Evolutionary conservation across 2,113 vertebrate genomes (phyloP).

Genomic region (Cnemophilus loriae): DNA sequence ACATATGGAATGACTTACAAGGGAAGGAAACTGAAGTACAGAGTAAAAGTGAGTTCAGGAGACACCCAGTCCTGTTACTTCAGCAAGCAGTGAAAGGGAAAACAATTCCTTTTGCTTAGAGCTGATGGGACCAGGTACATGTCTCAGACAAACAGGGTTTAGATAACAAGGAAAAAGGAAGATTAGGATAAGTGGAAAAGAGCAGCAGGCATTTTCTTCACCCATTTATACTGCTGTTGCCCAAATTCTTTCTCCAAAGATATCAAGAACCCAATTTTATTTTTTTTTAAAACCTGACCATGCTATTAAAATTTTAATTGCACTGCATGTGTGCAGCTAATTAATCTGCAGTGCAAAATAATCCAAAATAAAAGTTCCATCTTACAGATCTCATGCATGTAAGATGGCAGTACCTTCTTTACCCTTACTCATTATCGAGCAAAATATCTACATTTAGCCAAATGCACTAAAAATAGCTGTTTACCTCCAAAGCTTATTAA

Average conservation of each 20-base stretch:
- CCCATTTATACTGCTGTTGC: background rate
- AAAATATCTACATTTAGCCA: background rate
- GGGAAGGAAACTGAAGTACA: background rate
- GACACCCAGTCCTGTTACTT: background rate
- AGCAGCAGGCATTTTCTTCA: background rate
- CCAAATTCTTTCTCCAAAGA: background rate
- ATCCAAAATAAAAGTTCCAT: background rate
- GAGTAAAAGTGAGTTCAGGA: background rate
- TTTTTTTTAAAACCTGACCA: background rate
- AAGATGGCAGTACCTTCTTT: background rate
- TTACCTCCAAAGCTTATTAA: background rate
- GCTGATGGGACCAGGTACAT: background rate
- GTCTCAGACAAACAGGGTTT: background rate
- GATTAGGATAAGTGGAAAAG: background rate
- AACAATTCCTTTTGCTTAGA: background rate
- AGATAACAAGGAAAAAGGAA: background rate
- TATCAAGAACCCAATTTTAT: background rate
- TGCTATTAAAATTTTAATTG: background rate
- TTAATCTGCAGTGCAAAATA: background rate
- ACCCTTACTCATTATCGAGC: background rate
- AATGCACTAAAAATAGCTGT: background rate
- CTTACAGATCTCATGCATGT: background rate
- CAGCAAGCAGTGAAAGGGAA: background rate
- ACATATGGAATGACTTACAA: conserved; percentile 56
- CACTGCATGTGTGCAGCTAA: background rate